Conservation (phyloP, 2,113 vertebrate species). For the Andinoacara biseriatus region DNA sequence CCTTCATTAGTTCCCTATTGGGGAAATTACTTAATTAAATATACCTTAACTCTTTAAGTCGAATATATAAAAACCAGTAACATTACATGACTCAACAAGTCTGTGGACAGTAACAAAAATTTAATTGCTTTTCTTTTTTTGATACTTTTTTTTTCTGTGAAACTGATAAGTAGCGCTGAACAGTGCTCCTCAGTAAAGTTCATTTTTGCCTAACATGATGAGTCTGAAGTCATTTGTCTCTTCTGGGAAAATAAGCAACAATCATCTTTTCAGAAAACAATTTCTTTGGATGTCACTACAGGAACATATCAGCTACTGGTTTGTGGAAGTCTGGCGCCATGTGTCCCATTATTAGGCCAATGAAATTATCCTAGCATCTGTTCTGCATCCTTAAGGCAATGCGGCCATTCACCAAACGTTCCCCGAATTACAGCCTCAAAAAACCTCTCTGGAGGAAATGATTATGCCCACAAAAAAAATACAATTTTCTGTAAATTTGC, state of each 20-base stretch:
- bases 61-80: background rate
- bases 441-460: background rate
- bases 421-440: background rate
- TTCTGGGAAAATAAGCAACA: background rate
- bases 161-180: background rate
- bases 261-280: background rate
- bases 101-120: background rate
- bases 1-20: too few relatives aligned
- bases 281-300: background rate
- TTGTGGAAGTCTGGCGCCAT: background rate
- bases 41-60: background rate
- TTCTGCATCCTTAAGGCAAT: background rate
- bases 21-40: too few relatives aligned
- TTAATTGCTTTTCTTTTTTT: background rate
- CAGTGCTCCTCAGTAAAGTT: background rate
- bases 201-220: background rate
- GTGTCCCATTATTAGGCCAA: background rate
- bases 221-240: background rate
- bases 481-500: background rate
- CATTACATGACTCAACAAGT: background rate
- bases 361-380: slow-evolving; percentile 24
- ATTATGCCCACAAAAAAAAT: background rate
- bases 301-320: background rate
- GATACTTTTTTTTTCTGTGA: background rate
- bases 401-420: background rate